Percentiles rank a stretch among this genome's conserved stretches.
These are phyloP conservation scores for Calyptommatus sinebrachiatus DNA, from an alignment of 2,113 vertebrate genomes.

Conservation along the genomic window DNA sequence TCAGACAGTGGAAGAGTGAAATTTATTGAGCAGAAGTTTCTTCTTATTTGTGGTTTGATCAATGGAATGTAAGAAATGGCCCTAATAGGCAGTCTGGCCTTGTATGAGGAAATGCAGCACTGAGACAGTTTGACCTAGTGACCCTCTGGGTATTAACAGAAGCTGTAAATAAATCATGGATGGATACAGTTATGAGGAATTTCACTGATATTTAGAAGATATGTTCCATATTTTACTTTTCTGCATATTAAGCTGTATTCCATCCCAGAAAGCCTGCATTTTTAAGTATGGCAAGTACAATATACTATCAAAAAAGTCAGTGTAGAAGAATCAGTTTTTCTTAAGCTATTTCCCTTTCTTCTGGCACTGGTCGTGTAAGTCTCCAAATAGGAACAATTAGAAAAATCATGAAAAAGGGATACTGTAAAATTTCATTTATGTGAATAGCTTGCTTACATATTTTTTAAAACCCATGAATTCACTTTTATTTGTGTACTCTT, in stretches of 20 bases:
- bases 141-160: neutral
- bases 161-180: conserved; percentile 14
- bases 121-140: neutral
- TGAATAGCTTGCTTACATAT: neutral
- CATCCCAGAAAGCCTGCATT: neutral
- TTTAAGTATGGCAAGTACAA: neutral
- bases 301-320: neutral
- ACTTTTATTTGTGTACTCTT: no score
- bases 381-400: no score
- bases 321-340: neutral
- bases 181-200: neutral
- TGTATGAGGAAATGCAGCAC: neutral
- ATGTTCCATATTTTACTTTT: conserved; percentile 11
- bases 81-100: neutral
- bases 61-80: conserved; percentile 33
- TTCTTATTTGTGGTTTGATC: conserved; percentile 8
- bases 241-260: neutral
- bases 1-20: neutral
- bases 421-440: neutral
- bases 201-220: neutral
- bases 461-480: neutral
- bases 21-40: conserved; percentile 26
- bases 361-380: neutral
- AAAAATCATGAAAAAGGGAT: neutral
- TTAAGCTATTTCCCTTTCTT: neutral